Base-by-base conservation (phyloP, 2,113 vertebrate genomes). In the Polyodon spathula region DNA sequence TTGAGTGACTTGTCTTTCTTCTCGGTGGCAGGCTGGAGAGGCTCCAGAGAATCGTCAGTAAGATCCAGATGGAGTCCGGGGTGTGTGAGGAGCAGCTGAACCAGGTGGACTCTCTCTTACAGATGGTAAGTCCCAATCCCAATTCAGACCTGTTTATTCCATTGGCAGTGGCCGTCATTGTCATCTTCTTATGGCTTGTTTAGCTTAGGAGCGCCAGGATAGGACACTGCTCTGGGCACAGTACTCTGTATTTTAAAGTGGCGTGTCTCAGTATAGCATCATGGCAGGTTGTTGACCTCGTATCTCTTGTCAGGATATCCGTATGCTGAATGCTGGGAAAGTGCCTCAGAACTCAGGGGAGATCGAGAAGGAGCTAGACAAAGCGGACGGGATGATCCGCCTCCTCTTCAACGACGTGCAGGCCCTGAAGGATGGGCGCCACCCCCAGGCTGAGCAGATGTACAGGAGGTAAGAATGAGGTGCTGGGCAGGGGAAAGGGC, bases 401-500 rank as follows among this genome's bases (percentile, higher is more conserved):
- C 60, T 89, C 44, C 88, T 97, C 61, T 98, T 97, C 76, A 93
- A 93, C 0, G 93, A 98, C 0, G 93, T 97, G 15, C 95, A 98
- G 81, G 60, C 82, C 3, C 92, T 98, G 2, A 97, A 97, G 77
- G 95, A 97, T 0, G 94, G 90, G 40, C 89, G 88, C 70, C 94
- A 98, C 75, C 89, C 86, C 0, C 95, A 97, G 84, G 91, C 92
- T 0, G 95, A 98, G 66, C 90, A 94, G 82, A 95, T 95, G 86
- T 95, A 97, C 74, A 90, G 92, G 68, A 93, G 92, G 94, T 97
- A 63, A 10, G 72, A 14, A 55, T 17, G 3, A 6, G 5, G 41
- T n/a, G 16, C 4, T 12, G 40, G 48, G 48, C 48, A 50, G 48
- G 40, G 14, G 2, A 9, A 14, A 27, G 40, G 11, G n/a, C 6